Percentiles rank a stretch among this genome's conserved stretches.
phyloP scores from a whole-genome alignment of 64 coral and sea anemone species.

The Montipora sp. region DNA sequence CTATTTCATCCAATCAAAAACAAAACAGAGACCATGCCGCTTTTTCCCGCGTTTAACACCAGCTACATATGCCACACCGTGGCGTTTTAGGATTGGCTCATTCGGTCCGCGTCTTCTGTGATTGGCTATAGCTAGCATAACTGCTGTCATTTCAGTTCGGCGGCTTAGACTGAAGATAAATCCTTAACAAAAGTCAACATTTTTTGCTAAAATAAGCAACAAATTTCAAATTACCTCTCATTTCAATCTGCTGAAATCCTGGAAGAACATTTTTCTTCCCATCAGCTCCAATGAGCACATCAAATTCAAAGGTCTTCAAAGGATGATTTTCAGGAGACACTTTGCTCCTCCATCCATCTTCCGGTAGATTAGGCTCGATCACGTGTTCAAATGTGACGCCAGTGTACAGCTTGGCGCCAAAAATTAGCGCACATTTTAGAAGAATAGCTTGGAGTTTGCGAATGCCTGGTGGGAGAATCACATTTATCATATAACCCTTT shows the following conservation, averaged over 20 bases:
- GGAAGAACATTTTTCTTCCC: constrained; percentile 98
- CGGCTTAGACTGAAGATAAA: not conserved
- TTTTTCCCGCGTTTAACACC: no score
- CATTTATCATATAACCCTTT: not conserved
- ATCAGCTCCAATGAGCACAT: constrained; percentile 95
- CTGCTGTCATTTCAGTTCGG: no score
- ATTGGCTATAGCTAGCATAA: no score
- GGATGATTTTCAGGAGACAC: constrained; percentile 77
- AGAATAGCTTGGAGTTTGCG: constrained; percentile 80
- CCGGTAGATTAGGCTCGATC: constrained; percentile 83
- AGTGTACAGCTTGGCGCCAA: constrained; percentile 92
- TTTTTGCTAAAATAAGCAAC: not conserved
- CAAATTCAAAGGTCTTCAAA: constrained; percentile 77
- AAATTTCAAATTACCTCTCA: constrained; percentile 82
- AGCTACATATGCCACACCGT: no score
- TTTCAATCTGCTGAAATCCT: constrained; percentile 97
- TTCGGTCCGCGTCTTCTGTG: no score
- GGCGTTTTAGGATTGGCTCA: no score
- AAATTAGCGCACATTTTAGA: constrained; percentile 90
- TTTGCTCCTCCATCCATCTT: constrained; percentile 90
- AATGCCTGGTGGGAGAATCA: constrained; percentile 67
- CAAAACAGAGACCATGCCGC: no score
- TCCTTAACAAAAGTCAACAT: not conserved
- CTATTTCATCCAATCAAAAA: no score
- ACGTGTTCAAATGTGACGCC: constrained; percentile 95